phyloP scores from a whole-genome alignment of 1,140 invertebrate species.

The Cherax destructor region DNA sequence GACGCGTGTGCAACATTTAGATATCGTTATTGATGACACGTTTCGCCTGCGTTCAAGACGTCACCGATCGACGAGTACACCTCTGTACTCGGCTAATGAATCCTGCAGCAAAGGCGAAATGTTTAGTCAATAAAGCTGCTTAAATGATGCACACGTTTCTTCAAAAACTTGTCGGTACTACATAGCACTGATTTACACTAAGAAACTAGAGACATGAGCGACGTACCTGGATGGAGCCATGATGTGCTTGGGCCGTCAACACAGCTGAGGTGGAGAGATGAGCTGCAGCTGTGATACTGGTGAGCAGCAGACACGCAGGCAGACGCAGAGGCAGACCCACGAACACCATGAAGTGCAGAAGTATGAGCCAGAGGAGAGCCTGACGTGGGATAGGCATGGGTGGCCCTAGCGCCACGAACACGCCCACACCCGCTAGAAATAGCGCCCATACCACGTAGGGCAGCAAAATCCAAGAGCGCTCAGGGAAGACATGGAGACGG shows the following conservation, averaged over 20 bases:
- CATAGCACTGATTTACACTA: too few species aligned
- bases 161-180: too few species aligned
- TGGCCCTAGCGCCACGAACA: conserved; percentile 47
- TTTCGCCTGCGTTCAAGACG: too few species aligned
- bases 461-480: conserved; percentile 56
- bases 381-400: conserved; percentile 45
- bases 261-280: conserved; percentile 37
- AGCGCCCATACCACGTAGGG: conserved; percentile 57
- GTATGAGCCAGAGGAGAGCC: conserved; percentile 57
- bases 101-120: too few species aligned
- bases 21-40: too few species aligned
- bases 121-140: too few species aligned
- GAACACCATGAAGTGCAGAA: conserved; percentile 62
- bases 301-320: conserved; percentile 39
- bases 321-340: conserved; percentile 56
- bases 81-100: too few species aligned
- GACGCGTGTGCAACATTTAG: too few species aligned
- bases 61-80: too few species aligned
- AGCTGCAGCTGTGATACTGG: conserved; percentile 41
- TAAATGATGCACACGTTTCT: too few species aligned
- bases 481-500: conserved; percentile 55
- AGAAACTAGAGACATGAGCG: too few species aligned
- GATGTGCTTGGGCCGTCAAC: conserved; percentile 5
- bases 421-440: conserved; percentile 18
- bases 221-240: conserved; percentile 39